Evolutionary conservation across 2,113 vertebrate genomes (phyloP).

Genomic region (Anarrhichthys ocellatus): DNA sequence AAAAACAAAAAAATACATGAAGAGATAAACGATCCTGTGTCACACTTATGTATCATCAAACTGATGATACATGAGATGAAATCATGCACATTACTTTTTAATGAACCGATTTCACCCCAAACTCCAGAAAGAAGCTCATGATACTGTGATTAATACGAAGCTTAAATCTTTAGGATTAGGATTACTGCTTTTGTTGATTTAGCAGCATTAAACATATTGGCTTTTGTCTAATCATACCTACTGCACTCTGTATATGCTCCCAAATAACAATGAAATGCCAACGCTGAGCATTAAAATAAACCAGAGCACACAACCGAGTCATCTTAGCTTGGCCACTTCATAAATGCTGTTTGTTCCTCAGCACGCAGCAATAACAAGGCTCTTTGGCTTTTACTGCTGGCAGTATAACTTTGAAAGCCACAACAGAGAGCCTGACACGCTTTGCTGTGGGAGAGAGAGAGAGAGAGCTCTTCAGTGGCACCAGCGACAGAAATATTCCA

Average conservation of each 20-base stretch:
- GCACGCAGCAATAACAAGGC: constrained; percentile 25
- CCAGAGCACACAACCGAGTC: constrained; percentile 9
- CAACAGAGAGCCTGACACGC: constrained; percentile 25
- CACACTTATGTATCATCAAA: not conserved
- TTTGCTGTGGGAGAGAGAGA: constrained; percentile 3
- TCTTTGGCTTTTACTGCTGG: constrained; percentile 49
- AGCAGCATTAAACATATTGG: not conserved
- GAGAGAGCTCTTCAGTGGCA: constrained; percentile 4
- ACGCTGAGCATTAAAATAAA: constrained; percentile 1
- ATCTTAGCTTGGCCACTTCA: constrained; percentile 4
- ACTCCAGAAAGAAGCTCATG: not conserved
- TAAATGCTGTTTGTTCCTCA: constrained; percentile 32
- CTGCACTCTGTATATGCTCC: not conserved
- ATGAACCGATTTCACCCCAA: not conserved
- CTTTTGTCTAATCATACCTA: not conserved
- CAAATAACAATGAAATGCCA: constrained; percentile 5
- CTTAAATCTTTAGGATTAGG: not conserved
- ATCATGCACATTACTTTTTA: not conserved
- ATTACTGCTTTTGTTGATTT: no score
- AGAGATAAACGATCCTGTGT: not conserved
- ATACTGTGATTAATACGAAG: no score
- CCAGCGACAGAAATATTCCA: constrained; percentile 31
- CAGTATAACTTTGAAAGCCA: constrained; percentile 53
- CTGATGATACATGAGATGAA: not conserved
- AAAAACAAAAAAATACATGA: not conserved